phyloP scores from a whole-genome alignment of 2,888 invertebrate genomes.

The Xanthorhoe designata region DNA sequence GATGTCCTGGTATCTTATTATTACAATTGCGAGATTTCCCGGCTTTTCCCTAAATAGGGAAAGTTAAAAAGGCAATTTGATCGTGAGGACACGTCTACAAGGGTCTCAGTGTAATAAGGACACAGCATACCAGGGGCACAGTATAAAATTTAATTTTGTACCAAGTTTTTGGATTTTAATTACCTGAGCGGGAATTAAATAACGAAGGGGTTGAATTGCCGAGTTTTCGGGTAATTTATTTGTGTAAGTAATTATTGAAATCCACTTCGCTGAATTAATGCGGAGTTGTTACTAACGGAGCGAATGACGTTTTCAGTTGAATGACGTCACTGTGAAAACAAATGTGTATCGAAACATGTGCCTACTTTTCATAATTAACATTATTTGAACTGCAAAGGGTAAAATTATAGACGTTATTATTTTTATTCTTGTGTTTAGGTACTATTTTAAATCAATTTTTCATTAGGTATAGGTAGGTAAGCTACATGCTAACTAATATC shows the following conservation, averaged over 20 bases:
- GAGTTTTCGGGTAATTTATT: slow-evolving; percentile 54
- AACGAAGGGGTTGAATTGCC: slow-evolving; percentile 61
- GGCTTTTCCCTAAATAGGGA: slow-evolving; percentile 82
- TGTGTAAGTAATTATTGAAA: slow-evolving; percentile 42
- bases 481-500: too few species aligned
- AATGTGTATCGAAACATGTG: background rate
- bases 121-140: slow-evolving; percentile 21
- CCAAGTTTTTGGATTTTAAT: slow-evolving; percentile 85
- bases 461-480: too few species aligned
- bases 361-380: background rate
- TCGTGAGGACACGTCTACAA: slow-evolving; percentile 73
- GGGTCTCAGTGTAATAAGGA: slow-evolving; percentile 44
- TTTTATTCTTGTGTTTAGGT: too few species aligned
- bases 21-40: slow-evolving; percentile 80
- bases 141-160: slow-evolving; percentile 82
- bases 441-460: too few species aligned
- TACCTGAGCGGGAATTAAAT: slow-evolving; percentile 82
- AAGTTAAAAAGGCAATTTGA: slow-evolving; percentile 85
- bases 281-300: slow-evolving; percentile 1
- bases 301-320: background rate
- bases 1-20: slow-evolving; percentile 74
- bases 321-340: background rate
- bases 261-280: slow-evolving; percentile 33
- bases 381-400: too few species aligned
- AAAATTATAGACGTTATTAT: too few species aligned